These are phyloP conservation scores for Theristicus caerulescens DNA, from an alignment of 2,113 vertebrate species.

Conservation along the genomic window DNA sequence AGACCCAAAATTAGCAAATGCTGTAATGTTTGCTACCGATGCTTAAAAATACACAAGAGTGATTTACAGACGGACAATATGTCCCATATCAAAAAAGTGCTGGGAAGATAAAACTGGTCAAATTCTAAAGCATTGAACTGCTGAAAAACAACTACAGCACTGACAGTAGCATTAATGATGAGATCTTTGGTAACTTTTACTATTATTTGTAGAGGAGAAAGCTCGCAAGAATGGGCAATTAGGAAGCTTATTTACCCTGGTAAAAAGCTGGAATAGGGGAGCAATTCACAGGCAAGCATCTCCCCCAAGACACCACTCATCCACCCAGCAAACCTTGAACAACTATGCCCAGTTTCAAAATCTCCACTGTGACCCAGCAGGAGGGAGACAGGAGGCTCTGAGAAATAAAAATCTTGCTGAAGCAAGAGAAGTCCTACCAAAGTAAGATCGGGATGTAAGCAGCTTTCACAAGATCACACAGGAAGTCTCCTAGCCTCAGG, in stretches of 20 bases:
- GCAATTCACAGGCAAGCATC: not conserved
- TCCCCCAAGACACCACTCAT: not conserved
- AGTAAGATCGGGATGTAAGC: not conserved
- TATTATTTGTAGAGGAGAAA: not conserved
- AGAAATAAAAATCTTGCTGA: not conserved
- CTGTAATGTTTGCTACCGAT: not conserved
- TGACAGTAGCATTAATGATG: not conserved
- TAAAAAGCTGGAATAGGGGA: not conserved
- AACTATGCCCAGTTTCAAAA: not conserved
- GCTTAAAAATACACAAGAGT: not conserved
- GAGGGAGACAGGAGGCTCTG: not conserved
- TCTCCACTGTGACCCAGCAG: not conserved
- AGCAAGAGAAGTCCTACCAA: not conserved
- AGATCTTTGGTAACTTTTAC: not conserved
- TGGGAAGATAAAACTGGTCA: not conserved
- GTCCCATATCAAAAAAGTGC: not conserved
- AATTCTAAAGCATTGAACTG: not conserved
- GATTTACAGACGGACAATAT: not conserved
- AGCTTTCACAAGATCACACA: not conserved
- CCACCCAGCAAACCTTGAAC: not conserved
- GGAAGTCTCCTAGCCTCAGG: not conserved
- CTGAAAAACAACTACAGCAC: not conserved
- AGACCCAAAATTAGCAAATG: not conserved
- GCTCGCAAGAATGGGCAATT: not conserved
- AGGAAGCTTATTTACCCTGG: not conserved